Base-by-base conservation (phyloP, 2,888 invertebrate genomes). In the Mycalesis mineus region DNA sequence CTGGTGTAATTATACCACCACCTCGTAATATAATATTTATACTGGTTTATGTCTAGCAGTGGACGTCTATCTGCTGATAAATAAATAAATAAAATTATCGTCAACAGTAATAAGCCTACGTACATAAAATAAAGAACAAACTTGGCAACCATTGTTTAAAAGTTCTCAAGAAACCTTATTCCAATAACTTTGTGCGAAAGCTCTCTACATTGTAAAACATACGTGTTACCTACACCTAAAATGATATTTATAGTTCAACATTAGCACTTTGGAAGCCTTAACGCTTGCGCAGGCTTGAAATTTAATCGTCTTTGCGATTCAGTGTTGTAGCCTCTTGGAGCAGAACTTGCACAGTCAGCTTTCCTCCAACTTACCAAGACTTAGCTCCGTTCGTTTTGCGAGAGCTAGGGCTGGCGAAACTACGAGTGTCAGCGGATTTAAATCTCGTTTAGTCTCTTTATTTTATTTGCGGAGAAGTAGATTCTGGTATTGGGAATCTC, bases 271-370 rank as follows among this genome's bases (percentile, higher is more conserved):
- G 33, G 41, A 42, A 52, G 42, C 33, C 47, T 48, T 41, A 51
- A 31, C 40, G 50, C 47, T 48, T 59, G 56, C 44, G 39, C 47
- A 44, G 44, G 37, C 54, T 50, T 50, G 33, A 45, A 58, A 55
- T 50, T 56, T 55, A 58, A 58, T 58, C 55, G 55, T 45, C 45
- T 58, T 55, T 49, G 40, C 40, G 50, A 56, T 45, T 57, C 50
- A 41, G 42, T 52, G 56, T 51, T 47, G 39, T 49, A 45, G 54
- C 40, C 51, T 53, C 57, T 58, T 39, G 54, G 29, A 54, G 54
- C 58, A 44, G 45, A 50, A 51, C 51, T 45, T 33, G 50, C 31
- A 15, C 37, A 50, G 44, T 58, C 58, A 55, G 58, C 50, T 55
- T 47, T 41, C 36, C 45, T 15, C 37, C 42, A 51, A 58, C 45